Conservation (phyloP, 1,140 invertebrate genomes). For the Melanaphis sacchari region DNA sequence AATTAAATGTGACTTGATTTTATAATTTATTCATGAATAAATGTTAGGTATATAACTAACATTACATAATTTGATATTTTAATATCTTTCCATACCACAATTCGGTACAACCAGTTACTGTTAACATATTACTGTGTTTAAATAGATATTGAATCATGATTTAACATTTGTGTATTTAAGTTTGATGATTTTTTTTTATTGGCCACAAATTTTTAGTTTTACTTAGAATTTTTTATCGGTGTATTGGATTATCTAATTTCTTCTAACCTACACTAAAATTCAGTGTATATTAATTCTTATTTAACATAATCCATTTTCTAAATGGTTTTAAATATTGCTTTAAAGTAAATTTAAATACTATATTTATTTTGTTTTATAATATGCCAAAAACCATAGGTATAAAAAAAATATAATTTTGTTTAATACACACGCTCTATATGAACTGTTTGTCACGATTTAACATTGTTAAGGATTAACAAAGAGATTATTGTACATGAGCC, state of each 20-base stretch:
- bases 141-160: background rate
- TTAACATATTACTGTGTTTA: background rate
- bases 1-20: background rate
- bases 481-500: conserved; percentile 30
- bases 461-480: conserved; percentile 44
- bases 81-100: background rate
- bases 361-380: background rate
- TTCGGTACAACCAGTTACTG: background rate
- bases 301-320: background rate
- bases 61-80: background rate
- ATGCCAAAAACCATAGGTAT: background rate
- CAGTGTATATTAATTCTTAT: background rate
- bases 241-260: background rate
- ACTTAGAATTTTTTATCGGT: background rate
- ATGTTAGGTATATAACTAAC: background rate
- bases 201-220: background rate
- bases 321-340: background rate
- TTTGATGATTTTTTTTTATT: background rate
- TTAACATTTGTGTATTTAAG: background rate
- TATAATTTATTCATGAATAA: background rate
- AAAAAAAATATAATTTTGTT: conserved; percentile 1
- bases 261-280: background rate
- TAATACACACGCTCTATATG: conserved; percentile 4
- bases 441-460: conserved; percentile 46
- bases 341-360: background rate